Evolutionary conservation across 2,888 invertebrate species (phyloP), one percentile per base, ranked within the genome.

Genomic region (Rhamnusium bicolor): DNA sequence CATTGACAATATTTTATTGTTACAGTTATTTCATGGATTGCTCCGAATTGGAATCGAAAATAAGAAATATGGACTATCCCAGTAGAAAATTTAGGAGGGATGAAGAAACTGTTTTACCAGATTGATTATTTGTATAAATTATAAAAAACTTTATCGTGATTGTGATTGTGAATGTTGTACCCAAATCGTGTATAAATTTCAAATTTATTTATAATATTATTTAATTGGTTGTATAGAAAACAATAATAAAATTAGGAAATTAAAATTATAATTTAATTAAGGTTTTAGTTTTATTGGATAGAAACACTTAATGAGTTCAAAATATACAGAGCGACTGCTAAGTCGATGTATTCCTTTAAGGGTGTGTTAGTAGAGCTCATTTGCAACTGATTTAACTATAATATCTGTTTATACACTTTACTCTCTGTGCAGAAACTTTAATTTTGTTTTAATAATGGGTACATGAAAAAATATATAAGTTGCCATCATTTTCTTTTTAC

Each of bases 21-120:
- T 81, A 67, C 73, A 84, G 84, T 61, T 79, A 83, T 51, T 78
- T 84, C 18, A 72, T 84, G 69, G 81, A 84, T 60, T 83, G 83
- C 77, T 75, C 81, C 32, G 82, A 81, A 49, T 69, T 83, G 61
- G 81, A 84, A 66, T 74, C 77, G 24, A 81, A 79, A 71, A 78
- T 83, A 73, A 78, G 82, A 54, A 80, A 68, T 58, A 58, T 74
- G 53, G 79, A 75, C 40, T 79, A 75, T 63, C 70, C 77, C 16
- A 72, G 60, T 21, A 73, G 54, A 27, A 72, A 73, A 66, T 71
- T 73, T 12, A 73, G 69, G 61, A 74, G 71, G 61, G 74, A 74
- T 29, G 71, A 76, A 7, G 76, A 78, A 54, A 72, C 72, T 10
- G 61, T 73, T 49, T 47, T 78, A 27, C 62, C 74, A 18, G 76